Percentiles rank a stretch among this genome's conserved stretches.
Evolutionary conservation across 2,113 vertebrate species (phyloP).

Genomic region (Antechinus flavipes): DNA sequence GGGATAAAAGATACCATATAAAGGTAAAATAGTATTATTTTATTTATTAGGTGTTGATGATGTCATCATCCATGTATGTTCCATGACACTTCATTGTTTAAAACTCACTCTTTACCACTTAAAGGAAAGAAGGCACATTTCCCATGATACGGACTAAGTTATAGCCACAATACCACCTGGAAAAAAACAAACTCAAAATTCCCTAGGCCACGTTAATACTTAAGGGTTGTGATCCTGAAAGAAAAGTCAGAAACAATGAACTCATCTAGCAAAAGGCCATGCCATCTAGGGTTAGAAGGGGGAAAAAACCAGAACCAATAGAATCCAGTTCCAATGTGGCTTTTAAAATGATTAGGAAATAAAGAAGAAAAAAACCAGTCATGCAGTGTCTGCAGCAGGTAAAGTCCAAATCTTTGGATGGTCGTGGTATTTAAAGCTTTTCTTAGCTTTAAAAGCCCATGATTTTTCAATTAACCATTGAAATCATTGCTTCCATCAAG

Average conservation of each 20-base stretch:
- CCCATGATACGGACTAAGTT: background rate
- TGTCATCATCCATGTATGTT: background rate
- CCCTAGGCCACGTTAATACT: conserved; percentile 9
- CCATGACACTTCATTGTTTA: conserved; percentile 13
- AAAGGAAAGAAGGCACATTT: conserved; percentile 25
- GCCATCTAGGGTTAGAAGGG: background rate
- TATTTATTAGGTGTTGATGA: conserved; percentile 29
- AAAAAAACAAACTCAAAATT: background rate
- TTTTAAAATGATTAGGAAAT: background rate
- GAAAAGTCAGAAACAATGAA: conserved; percentile 17
- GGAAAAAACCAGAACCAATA: background rate
- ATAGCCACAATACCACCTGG: background rate
- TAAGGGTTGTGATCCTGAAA: conserved; percentile 13
- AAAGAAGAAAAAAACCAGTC: background rate
- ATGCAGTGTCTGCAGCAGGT: background rate
- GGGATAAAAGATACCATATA: background rate
- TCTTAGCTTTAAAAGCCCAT: conserved; percentile 51
- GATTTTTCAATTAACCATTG: conserved; percentile 62
- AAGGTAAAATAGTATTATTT: conserved; percentile 1
- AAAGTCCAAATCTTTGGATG: background rate
- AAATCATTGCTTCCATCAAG: conserved; percentile 23
- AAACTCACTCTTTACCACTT: conserved; percentile 18
- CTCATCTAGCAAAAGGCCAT: background rate
- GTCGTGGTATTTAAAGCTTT: conserved; percentile 57
- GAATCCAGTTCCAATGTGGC: background rate